Conservation (phyloP, 2,797 vertebrate species). For the Mormyrops attenuatus region DNA sequence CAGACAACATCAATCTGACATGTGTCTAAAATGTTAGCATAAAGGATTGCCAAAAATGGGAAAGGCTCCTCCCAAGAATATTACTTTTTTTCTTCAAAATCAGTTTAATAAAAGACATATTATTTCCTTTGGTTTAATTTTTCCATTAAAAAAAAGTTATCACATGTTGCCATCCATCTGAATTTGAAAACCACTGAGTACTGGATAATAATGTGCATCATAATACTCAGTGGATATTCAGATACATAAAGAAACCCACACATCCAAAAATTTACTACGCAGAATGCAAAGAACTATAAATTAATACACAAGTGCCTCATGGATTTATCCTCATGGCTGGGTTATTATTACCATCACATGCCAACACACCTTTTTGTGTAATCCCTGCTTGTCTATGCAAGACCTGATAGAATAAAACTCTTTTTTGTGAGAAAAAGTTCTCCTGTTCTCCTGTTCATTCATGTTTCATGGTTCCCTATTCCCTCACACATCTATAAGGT, state of each 20-base stretch:
- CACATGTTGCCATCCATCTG: not conserved
- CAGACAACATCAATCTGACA: not conserved
- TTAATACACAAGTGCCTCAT: not conserved
- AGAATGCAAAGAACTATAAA: not conserved
- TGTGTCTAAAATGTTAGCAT: not conserved
- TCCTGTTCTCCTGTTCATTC: slow-evolving; percentile 29
- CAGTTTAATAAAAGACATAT: slow-evolving; percentile 34
- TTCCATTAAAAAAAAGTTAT: not conserved
- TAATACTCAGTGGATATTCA: not conserved
- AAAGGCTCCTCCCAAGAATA: not conserved
- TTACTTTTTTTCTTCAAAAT: slow-evolving; percentile 30
- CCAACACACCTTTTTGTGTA: slow-evolving; percentile 20
- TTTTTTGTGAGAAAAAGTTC: not conserved
- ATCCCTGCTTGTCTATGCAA: slow-evolving; percentile 16
- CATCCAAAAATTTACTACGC: not conserved
- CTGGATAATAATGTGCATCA: not conserved
- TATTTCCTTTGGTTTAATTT: slow-evolving; percentile 31
- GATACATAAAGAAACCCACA: not conserved
- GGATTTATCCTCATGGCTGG: slow-evolving; percentile 23
- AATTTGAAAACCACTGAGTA: not conserved
- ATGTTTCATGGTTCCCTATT: slow-evolving; percentile 13
- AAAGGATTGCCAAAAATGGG: not conserved
- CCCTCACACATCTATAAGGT: slow-evolving; percentile 17
- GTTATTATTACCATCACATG: slow-evolving; percentile 23
- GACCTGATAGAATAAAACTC: slow-evolving; percentile 8